Percentiles rank a stretch among this genome's conserved stretches.
These are phyloP conservation scores for Pelobates fuscus DNA, from an alignment of 2,113 vertebrate genomes.

Conservation along the genomic window DNA sequence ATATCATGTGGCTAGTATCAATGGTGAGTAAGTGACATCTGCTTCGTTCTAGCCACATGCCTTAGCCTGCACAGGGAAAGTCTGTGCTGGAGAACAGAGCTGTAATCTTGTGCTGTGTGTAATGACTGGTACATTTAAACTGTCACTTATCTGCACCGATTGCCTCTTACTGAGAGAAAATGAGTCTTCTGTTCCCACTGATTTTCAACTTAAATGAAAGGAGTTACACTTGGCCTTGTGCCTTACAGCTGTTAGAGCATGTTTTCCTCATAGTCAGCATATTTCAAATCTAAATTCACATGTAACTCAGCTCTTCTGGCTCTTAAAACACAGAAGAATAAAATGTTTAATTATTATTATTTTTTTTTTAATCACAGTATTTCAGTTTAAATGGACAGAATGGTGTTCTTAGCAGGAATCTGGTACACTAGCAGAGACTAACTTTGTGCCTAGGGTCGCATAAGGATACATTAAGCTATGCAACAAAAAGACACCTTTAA, in stretches of 20 bases:
- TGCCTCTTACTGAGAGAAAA: slow-evolving; percentile 1
- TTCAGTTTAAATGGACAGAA: no score
- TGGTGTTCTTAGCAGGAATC: no score
- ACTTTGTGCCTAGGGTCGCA: no score
- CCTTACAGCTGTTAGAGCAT: slow-evolving; percentile 35
- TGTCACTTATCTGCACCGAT: slow-evolving; percentile 21
- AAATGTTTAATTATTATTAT: no score
- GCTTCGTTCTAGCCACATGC: no score
- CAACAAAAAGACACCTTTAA: no score
- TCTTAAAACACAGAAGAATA: no score
- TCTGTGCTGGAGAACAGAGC: not conserved
- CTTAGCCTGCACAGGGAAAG: not conserved
- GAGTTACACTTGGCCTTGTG: slow-evolving; percentile 34
- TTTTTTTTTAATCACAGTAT: no score
- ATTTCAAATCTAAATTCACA: slow-evolving; percentile 11
- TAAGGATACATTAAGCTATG: no score
- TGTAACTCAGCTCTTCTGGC: not conserved
- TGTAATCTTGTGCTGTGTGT: not conserved
- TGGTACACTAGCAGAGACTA: no score
- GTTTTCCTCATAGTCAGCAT: slow-evolving; percentile 10
- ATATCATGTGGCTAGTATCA: no score
- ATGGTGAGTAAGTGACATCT: no score
- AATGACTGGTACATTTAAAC: slow-evolving; percentile 11
- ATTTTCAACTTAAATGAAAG: slow-evolving; percentile 11
- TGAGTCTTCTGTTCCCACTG: slow-evolving; percentile 19